phyloP scores from a whole-genome alignment of 2,888 invertebrate genomes.

The Bombyx huttoni region DNA sequence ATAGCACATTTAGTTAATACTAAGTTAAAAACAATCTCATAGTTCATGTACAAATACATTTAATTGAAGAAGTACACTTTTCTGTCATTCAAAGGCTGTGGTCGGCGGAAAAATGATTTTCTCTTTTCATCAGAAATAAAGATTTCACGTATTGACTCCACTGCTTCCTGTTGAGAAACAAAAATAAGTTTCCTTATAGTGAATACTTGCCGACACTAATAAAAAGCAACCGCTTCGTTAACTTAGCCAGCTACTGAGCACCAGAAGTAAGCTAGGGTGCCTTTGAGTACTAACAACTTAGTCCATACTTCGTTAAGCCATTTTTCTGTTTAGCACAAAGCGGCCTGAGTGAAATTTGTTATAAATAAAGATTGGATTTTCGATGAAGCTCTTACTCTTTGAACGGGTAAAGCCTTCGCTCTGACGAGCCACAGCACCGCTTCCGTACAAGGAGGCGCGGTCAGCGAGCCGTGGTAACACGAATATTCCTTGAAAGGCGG shows the following conservation, averaged over 20 bases:
- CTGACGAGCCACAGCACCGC: constrained; percentile 46
- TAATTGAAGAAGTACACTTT: constrained; percentile 28
- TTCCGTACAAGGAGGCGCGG: constrained; percentile 45
- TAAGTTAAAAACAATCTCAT: not conserved
- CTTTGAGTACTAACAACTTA: too few relatives aligned
- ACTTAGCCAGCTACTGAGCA: too few relatives aligned
- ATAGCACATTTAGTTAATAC: not conserved
- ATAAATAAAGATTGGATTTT: too few relatives aligned
- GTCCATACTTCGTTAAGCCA: too few relatives aligned
- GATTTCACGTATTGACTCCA: constrained; percentile 12
- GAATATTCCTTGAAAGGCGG: constrained; percentile 42
- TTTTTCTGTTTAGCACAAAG: too few relatives aligned
- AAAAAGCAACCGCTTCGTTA: too few relatives aligned
- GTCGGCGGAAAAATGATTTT: constrained; percentile 14
- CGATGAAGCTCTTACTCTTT: constrained; percentile 24
- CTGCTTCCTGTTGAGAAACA: constrained; percentile 19
- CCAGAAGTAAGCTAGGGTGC: too few relatives aligned
- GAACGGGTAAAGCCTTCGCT: constrained; percentile 28
- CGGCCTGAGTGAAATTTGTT: too few relatives aligned
- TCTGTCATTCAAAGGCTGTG: constrained; percentile 40
- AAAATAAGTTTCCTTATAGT: too few relatives aligned
- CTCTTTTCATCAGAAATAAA: constrained; percentile 10
- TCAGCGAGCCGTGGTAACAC: constrained; percentile 46
- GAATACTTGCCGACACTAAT: too few relatives aligned
- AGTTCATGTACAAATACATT: not conserved